Percentiles rank a stretch among this genome's conserved stretches.
Conservation (phyloP, 37 sponge, comb jelly and placozoan genomes). For the Petrosia ficiformis region DNA sequence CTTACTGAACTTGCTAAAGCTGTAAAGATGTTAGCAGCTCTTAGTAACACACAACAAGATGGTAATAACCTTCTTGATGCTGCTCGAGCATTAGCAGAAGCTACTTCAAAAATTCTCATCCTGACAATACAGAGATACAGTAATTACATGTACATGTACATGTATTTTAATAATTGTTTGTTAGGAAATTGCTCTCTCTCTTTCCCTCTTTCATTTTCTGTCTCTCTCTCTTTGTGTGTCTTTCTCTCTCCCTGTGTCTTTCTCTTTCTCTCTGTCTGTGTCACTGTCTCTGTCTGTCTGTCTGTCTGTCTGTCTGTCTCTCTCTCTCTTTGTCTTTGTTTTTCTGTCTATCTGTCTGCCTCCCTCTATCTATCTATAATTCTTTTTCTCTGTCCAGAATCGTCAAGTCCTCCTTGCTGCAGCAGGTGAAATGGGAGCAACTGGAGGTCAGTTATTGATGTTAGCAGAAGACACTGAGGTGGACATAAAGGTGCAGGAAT, state of each 20-base stretch:
- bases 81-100: constrained; percentile 85
- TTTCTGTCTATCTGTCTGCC: no score
- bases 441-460: constrained; percentile 67
- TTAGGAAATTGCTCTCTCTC: no score
- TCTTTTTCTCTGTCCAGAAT: constrained; percentile 29
- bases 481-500: constrained; percentile 74
- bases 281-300: no score
- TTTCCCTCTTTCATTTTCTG: no score
- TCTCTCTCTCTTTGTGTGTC: no score
- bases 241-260: no score
- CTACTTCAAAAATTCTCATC: constrained; percentile 87
- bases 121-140: no score
- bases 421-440: constrained; percentile 80
- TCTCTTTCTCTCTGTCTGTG: no score
- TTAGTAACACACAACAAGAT: constrained; percentile 46
- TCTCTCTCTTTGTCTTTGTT: no score
- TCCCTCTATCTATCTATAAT: no score
- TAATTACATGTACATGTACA: background rate
- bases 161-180: no score
- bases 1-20: constrained; percentile 93
- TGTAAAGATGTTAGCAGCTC: constrained; percentile 80
- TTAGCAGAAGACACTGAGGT: constrained; percentile 78
- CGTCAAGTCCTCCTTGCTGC: constrained; percentile 67
- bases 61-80: constrained; percentile 88
- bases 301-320: no score